phyloP scores from a whole-genome alignment of 2,888 invertebrate species.

The Orgyia antiqua region DNA sequence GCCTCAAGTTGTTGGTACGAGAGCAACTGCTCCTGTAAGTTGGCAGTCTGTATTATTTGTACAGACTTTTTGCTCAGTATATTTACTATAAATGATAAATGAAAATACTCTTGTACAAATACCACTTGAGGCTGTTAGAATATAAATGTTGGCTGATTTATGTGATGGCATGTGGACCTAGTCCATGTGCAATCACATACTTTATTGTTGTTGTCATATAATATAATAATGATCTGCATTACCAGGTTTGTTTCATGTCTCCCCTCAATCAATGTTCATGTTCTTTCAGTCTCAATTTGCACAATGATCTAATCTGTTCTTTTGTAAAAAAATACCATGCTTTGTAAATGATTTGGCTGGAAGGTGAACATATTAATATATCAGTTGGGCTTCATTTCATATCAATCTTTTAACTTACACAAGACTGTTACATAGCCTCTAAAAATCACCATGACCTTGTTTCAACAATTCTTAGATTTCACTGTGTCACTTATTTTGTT shows the following conservation, averaged over 20 bases:
- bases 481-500: slow-evolving; percentile 7
- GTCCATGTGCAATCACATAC: slow-evolving; percentile 3
- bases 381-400: slow-evolving; percentile 14
- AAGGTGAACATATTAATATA: slow-evolving; percentile 15
- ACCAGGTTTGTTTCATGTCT: slow-evolving; percentile 32
- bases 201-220: background rate
- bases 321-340: slow-evolving; percentile 22
- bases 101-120: slow-evolving; percentile 30
- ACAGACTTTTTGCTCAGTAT: slow-evolving; percentile 28
- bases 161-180: slow-evolving; percentile 1
- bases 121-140: slow-evolving; percentile 31
- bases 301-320: slow-evolving; percentile 22
- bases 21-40: slow-evolving; percentile 89
- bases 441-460: slow-evolving; percentile 7
- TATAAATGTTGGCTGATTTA: slow-evolving; percentile 13
- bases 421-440: slow-evolving; percentile 5
- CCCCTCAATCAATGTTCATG: slow-evolving; percentile 21
- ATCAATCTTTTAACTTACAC: slow-evolving; percentile 1
- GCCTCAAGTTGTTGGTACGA: slow-evolving; percentile 88
- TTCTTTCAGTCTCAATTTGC: slow-evolving; percentile 34
- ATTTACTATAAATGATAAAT: slow-evolving; percentile 19
- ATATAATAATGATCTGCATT: slow-evolving; percentile 15
- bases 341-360: slow-evolving; percentile 23
- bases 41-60: slow-evolving; percentile 16
- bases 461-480: slow-evolving; percentile 13